Evolutionary conservation across 2,797 vertebrate species (phyloP), one percentile per base, ranked within the genome.

Genomic region (Sparus aurata): DNA sequence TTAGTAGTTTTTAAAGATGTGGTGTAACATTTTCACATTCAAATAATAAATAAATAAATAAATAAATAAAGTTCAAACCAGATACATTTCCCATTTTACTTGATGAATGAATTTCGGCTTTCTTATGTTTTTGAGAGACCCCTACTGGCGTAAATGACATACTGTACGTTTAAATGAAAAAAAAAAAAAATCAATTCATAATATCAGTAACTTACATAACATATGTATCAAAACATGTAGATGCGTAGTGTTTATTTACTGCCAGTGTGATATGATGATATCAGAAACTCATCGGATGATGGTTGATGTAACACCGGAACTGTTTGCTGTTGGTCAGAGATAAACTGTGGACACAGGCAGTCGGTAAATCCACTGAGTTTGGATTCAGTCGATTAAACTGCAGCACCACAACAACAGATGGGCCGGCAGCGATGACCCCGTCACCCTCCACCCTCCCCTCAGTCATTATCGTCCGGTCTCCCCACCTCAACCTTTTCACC

Each of bases 401-500:
- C 69, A 71, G 80, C 57, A 83, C 16, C 27, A 87, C 81, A 92
- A 89, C 86, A 84, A 57, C 93, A 94, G 91, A 92, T 94, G 93
- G 87, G 63, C 79, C 6, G 76, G 49, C 54, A 16, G 50, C 34
- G 43, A 27, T 47, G 84, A 86, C 87, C 86, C 66, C 1, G 27
- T 46, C 70, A 25, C 38, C 78, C 74, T 77, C 30, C 70, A 23
- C 69, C 58, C 59, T 52, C 52, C 45, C 50, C n/a, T 25, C 17
- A 45, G 64, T 85, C 87, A 84, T 87, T 87, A 86, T 46, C 80
- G 8, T 22, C 59, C 67, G 0, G 22, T 71, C 70, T 59, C 43
- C 63, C 34, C 47, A 30, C 57, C 75, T 67, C 66, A 84, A 34
- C 84, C 84, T 83, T 77, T 85, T 89, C 85, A 89, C 89, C 84